Base-by-base conservation (phyloP, 2,113 vertebrate genomes). In the Anser brachyrhynchus region DNA sequence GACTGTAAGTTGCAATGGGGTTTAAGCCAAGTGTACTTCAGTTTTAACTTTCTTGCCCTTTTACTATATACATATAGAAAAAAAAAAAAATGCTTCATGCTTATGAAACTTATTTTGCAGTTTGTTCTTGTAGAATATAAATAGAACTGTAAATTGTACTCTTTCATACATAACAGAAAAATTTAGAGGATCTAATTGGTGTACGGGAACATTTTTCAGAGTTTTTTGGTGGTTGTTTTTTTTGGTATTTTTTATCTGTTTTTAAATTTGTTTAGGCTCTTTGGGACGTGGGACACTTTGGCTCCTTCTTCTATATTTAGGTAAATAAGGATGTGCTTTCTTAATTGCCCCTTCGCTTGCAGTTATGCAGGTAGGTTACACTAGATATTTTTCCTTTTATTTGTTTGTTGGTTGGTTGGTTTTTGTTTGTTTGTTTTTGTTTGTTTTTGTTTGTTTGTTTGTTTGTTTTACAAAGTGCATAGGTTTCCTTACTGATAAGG, bases 1-100 rank as follows among this genome's bases (percentile, higher is more conserved):
- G 10, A 61, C 0, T 1, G 22, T 49, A 37, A 84, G 16, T n/a
- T 15, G 44, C 8, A 55, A 3, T 11, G 4, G 8, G 2, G 2
- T 46, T 84, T 65, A 84, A 66, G 20, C 2, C 11, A 6, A 69
- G 66, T 39, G 8, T 73, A 49, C 78, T 69, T 75, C 46, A 46
- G 13, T 55, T 85, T 87, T 33, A 69, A 31, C 14, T 64, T 83
- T 31, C 18, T 49, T 64, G 37, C 4, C 4, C 7, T 84, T 81
- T 37, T 52, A 23, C 22, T 72, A 5, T 12, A 58, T 33, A 35
- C 10, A 52, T 41, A 35, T 2, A 31, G 22, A 84, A 96, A 73
- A 1, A 5, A 77, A 44, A 16, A 74, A 75, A 88, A 3, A 52
- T 44, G 26, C 7, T 54, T 4, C 70, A 69, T 49, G 61, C 18